Percentiles rank a stretch among this genome's conserved stretches.
Evolutionary conservation across 1,140 invertebrate species (phyloP).

Genomic region (Microplitis mediator): DNA sequence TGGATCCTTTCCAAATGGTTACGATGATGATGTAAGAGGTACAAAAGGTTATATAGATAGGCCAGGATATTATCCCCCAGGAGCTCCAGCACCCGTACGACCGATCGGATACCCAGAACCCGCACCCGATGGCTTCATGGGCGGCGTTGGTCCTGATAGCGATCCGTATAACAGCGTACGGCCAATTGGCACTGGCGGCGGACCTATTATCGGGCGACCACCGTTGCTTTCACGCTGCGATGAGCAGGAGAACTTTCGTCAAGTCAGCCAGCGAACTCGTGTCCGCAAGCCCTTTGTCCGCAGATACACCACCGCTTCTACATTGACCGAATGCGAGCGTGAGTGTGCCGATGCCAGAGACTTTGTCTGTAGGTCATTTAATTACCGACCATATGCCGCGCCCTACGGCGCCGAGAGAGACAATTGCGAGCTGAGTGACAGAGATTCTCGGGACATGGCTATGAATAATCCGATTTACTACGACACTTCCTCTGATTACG

Average conservation of each 20-base stretch:
- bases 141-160: conserved; percentile 50
- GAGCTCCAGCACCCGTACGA: conserved; percentile 42
- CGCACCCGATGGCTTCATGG: conserved; percentile 45
- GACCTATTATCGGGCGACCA: conserved; percentile 57
- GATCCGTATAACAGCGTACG: conserved; percentile 52
- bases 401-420: conserved; percentile 74
- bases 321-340: conserved; percentile 77
- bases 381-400: conserved; percentile 71
- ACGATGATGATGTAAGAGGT: conserved; percentile 38
- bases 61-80: conserved; percentile 36
- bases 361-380: conserved; percentile 85
- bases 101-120: conserved; percentile 47
- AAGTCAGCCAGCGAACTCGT: conserved; percentile 75
- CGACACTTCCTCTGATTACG: conserved; percentile 81
- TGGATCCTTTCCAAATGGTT: conserved; percentile 34
- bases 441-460: conserved; percentile 83
- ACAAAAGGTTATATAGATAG: conserved; percentile 50
- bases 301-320: conserved; percentile 73
- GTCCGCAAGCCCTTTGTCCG: conserved; percentile 80
- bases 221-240: conserved; percentile 70
- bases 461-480: conserved; percentile 84
- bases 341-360: conserved; percentile 83
- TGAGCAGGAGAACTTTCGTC: conserved; percentile 79
- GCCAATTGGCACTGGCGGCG: conserved; percentile 52
- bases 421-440: conserved; percentile 88